Base-by-base conservation (phyloP, 2,888 invertebrate species). In the Emmelina monodactyla region DNA sequence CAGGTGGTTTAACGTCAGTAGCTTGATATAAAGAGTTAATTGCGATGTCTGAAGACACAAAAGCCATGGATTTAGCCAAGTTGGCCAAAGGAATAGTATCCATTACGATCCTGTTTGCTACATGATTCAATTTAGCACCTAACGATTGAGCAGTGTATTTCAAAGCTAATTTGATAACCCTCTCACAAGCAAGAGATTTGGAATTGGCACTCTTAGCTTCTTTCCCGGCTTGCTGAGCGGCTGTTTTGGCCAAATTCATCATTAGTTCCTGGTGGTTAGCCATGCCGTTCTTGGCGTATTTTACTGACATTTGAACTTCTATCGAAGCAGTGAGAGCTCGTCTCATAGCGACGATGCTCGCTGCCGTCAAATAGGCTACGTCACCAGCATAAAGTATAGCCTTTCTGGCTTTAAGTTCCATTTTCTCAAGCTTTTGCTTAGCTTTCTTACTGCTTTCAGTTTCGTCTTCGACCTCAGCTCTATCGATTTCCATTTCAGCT, bases 201-300 rank as follows among this genome's bases (percentile, higher is more conserved):
- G 78, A 76, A 1, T 68, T 53, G 2, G 79, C 79, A 47, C 63
- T 70, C 44, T 68, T 78, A 10, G 79, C 79, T 49, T 79, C 78
- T 49, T 79, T 79, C 0, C 78, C 78, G 16, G 78, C 79, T 51
- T 79, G 78, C 41, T 79, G 78, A 4, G 79, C 79, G 11, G 79
- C 79, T 4, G 78, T 76, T 40, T 72, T 78, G 0, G 79, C 79
- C 35, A 79, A 58, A 51, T 76, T 79, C 78, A 76, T 76, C 79
- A 79, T 79, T 34, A 79, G 46, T 30, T 78, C 76, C 45, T 73
- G 73, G 40, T 78, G 76, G 47, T 75, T 73, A 1, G 72, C 63
- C 76, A 76, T 72, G 3, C 76, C 76, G 41, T 65, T 73, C 42
- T 69, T 75, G 12, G 79, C 78, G 38, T 66, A 71, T 35, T 53